Conservation (phyloP, 2,888 invertebrate species). For the Cheilosia vernalis region DNA sequence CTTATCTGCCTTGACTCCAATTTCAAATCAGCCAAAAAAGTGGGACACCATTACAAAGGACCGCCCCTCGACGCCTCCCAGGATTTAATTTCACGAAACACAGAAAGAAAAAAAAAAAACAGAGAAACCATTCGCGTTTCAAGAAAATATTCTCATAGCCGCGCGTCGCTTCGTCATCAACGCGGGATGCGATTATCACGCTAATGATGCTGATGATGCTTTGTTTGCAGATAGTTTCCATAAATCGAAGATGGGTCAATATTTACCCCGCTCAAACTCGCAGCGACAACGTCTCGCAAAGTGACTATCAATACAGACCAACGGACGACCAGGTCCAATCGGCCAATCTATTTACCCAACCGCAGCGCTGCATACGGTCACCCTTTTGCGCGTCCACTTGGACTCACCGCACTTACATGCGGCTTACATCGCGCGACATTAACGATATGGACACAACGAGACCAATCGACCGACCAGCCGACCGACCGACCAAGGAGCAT, state of each 20-base stretch:
- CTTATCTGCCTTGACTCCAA: not conserved
- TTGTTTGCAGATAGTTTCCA: constrained; percentile 74
- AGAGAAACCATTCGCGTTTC: constrained; percentile 1
- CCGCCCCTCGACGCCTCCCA: not conserved
- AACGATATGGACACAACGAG: constrained; percentile 54
- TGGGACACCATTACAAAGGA: not conserved
- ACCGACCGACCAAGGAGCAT: constrained; percentile 7
- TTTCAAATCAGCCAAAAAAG: not conserved
- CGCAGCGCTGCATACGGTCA: constrained; percentile 9
- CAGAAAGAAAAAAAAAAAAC: not conserved
- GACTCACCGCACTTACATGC: constrained; percentile 42
- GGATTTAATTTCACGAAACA: not conserved
- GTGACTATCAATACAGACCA: constrained; percentile 55
- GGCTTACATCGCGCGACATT: constrained; percentile 51
- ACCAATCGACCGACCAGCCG: constrained; percentile 28
- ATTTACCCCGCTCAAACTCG: constrained; percentile 58
- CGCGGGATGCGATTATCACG: constrained; percentile 67
- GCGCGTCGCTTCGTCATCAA: constrained; percentile 42
- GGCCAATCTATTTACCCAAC: constrained; percentile 61
- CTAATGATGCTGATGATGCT: constrained; percentile 71
- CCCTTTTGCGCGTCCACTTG: constrained; percentile 48
- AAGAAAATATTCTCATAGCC: constrained; percentile 17
- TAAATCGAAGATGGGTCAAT: constrained; percentile 73
- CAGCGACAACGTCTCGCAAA: constrained; percentile 54
- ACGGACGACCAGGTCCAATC: constrained; percentile 36